phyloP scores from a whole-genome alignment of 2,797 vertebrate species.

The Melanotaenia boesemani region DNA sequence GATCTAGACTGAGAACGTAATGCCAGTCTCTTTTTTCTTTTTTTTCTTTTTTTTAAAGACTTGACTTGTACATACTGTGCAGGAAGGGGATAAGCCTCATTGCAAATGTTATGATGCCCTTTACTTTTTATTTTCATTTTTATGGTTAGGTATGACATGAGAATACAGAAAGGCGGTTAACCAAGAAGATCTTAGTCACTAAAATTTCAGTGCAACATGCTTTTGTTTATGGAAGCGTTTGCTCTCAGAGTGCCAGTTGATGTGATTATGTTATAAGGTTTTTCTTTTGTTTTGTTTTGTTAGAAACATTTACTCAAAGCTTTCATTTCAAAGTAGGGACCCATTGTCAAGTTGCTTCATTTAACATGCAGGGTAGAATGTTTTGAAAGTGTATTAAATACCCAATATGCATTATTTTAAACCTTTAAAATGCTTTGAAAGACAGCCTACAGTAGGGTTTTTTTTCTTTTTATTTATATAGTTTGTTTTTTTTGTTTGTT shows the following conservation, averaged over 20 bases:
- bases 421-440: background rate
- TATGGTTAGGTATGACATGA: background rate
- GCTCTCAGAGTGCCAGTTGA: background rate
- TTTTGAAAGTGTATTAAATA: background rate
- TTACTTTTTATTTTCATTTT: background rate
- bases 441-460: background rate
- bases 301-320: background rate
- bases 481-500: too few relatives aligned
- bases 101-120: background rate
- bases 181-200: background rate
- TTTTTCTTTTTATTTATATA: too few relatives aligned
- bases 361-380: background rate
- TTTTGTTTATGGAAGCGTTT: background rate
- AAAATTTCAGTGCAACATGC: background rate
- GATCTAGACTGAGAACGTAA: background rate
- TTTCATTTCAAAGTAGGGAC: background rate
- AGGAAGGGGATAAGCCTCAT: background rate
- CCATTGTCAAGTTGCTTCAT: background rate
- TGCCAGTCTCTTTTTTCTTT: too few relatives aligned
- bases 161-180: background rate
- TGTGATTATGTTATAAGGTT: background rate
- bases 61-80: background rate
- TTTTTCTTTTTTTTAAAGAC: background rate
- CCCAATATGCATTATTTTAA: background rate
- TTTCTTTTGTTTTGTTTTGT: too few relatives aligned